phyloP scores from a whole-genome alignment of 2,797 vertebrate genomes.

The Sorex maritimensis region DNA sequence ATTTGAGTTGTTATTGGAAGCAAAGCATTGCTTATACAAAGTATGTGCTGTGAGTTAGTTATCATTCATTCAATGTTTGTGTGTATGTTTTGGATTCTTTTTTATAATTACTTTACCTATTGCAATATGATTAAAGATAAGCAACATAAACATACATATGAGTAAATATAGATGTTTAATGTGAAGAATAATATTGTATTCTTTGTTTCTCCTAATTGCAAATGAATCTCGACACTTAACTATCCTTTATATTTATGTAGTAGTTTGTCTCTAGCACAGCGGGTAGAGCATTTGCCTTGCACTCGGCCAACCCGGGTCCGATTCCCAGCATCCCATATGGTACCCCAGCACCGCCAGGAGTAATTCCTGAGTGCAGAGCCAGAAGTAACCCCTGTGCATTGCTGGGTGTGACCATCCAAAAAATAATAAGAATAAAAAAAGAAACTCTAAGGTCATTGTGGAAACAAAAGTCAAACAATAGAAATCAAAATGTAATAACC shows the following conservation, averaged over 20 bases:
- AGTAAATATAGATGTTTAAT: not conserved
- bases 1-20: not conserved
- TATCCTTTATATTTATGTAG: not conserved
- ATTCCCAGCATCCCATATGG: too few species aligned
- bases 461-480: not conserved
- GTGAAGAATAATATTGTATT: not conserved
- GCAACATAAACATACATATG: not conserved
- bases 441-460: not conserved
- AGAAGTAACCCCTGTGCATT: too few species aligned
- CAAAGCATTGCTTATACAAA: not conserved
- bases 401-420: too few species aligned
- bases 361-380: too few species aligned
- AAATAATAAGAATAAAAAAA: not conserved
- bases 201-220: not conserved
- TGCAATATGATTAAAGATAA: conserved; percentile 2
- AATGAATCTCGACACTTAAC: not conserved
- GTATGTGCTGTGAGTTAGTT: not conserved
- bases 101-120: not conserved
- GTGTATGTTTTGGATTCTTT: not conserved
- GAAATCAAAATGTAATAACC: not conserved
- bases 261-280: not conserved
- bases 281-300: too few species aligned
- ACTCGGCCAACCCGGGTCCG: too few species aligned
- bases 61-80: not conserved
- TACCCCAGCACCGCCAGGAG: too few species aligned